Percentiles rank a stretch among this genome's conserved stretches.
Conservation (phyloP, 2,888 invertebrate genomes). For the Cheilosia variabilis region DNA sequence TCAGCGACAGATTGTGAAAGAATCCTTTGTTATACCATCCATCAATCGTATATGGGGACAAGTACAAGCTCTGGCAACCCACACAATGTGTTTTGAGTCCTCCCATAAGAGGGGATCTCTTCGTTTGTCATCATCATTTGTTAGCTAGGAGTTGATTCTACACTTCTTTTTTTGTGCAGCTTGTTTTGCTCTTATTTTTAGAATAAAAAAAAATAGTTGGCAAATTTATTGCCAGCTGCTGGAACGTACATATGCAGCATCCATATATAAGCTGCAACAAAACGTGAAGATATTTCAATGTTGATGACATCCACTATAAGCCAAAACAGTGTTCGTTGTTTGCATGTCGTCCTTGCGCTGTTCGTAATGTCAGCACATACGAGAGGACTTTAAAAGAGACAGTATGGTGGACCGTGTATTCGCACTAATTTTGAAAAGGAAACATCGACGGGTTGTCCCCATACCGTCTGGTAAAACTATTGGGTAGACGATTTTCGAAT, state of each 20-base stretch:
- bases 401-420: conserved; percentile 17
- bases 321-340: conserved; percentile 61
- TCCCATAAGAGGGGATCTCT: conserved; percentile 6
- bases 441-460: too few species aligned
- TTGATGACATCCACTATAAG: conserved; percentile 70
- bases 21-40: conserved; percentile 59
- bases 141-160: conserved; percentile 41
- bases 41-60: conserved; percentile 46
- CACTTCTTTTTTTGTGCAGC: conserved; percentile 40
- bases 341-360: conserved; percentile 30
- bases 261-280: conserved; percentile 20
- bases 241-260: conserved; percentile 41
- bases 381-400: conserved; percentile 54
- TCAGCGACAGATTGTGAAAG: conserved; percentile 44
- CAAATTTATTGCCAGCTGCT: conserved; percentile 69
- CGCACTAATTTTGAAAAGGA: too few species aligned
- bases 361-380: conserved; percentile 59
- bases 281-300: conserved; percentile 72
- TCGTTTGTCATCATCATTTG: conserved; percentile 71
- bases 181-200: conserved; percentile 41
- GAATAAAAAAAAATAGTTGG: conserved; percentile 6
- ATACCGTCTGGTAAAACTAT: too few species aligned
- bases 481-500: too few species aligned
- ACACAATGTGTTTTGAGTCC: conserved; percentile 44
- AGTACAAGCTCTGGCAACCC: conserved; percentile 25